These are phyloP conservation scores for Erythrolamprus reginae DNA, from an alignment of 2,113 vertebrate species.

Conservation along the genomic window DNA sequence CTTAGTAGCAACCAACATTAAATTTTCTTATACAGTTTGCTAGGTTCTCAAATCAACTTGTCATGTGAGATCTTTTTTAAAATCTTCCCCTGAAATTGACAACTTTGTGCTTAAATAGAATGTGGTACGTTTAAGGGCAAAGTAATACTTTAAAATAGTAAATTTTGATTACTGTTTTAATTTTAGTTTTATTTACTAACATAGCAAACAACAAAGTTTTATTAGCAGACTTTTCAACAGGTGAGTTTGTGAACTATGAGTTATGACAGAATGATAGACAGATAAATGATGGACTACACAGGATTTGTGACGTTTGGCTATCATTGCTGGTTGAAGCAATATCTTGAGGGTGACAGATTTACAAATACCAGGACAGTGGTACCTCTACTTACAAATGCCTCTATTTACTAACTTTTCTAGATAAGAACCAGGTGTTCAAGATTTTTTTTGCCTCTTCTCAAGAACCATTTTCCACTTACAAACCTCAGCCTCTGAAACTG, in stretches of 20 bases:
- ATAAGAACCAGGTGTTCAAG: too few relatives aligned
- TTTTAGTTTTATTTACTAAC: not conserved
- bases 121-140: fast-evolving
- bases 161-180: not conserved
- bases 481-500: too few relatives aligned
- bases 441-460: too few relatives aligned
- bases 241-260: not conserved
- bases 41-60: not conserved
- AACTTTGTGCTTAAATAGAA: not conserved
- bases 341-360: not conserved
- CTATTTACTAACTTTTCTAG: too few relatives aligned
- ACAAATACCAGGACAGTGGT: too few relatives aligned
- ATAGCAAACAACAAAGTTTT: not conserved
- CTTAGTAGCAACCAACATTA: not conserved
- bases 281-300: not conserved
- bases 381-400: too few relatives aligned
- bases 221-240: not conserved
- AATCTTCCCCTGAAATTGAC: not conserved
- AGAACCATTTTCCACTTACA: too few relatives aligned
- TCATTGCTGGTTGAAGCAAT: not conserved
- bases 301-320: not conserved
- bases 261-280: not conserved
- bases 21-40: not conserved
- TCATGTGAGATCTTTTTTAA: not conserved
- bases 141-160: not conserved